Evolutionary conservation across 2,888 invertebrate genomes (phyloP).

Genomic region (Onchidella celtica): DNA sequence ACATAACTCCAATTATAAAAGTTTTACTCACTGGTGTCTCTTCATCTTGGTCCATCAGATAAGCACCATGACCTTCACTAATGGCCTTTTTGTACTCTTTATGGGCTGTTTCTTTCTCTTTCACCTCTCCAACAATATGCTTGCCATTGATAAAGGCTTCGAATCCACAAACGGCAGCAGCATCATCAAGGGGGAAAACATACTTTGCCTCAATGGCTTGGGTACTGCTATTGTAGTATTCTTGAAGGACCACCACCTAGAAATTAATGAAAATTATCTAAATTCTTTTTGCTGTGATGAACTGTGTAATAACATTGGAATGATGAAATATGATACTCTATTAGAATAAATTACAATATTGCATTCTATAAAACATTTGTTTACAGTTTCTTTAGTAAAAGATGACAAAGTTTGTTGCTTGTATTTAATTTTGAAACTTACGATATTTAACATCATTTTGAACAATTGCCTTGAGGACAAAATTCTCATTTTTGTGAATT

Average conservation of each 20-base stretch:
- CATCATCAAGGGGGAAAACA: constrained; percentile 80
- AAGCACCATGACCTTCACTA: constrained; percentile 80
- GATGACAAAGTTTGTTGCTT: no score
- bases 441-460: no score
- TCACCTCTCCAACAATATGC: constrained; percentile 79
- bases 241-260: constrained; percentile 78
- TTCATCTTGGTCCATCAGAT: constrained; percentile 81
- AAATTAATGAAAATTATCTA: neutral
- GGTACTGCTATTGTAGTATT: constrained; percentile 71
- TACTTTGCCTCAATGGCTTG: constrained; percentile 79
- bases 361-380: no score
- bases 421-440: no score
- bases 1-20: no score
- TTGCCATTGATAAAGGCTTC: constrained; percentile 81
- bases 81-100: constrained; percentile 80
- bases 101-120: constrained; percentile 80
- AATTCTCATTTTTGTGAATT: no score
- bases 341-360: no score
- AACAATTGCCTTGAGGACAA: no score
- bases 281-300: no score
- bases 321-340: no score
- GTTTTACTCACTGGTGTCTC: constrained; percentile 78
- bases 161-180: constrained; percentile 80
- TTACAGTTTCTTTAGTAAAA: no score
- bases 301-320: no score